Evolutionary conservation across 1,140 invertebrate genomes (phyloP).

Genomic region (Lamellibrachia luymesi): DNA sequence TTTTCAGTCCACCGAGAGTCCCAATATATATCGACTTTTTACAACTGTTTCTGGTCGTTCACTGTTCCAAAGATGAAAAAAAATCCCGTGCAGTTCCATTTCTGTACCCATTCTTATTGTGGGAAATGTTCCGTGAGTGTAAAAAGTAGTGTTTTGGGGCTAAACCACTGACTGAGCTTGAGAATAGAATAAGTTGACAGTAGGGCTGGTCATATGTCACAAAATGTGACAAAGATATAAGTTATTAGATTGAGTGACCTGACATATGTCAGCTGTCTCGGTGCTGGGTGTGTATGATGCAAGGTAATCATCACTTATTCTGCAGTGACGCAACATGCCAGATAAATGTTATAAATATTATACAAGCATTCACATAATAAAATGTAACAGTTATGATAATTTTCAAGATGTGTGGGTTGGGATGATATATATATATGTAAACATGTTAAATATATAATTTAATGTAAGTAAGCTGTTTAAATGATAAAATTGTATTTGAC

Average conservation of each 20-base stretch:
- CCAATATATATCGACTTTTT: background rate
- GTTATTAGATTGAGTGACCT: background rate
- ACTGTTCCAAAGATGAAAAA: no score
- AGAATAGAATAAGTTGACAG: background rate
- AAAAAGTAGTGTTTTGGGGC: no score
- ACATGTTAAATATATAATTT: no score
- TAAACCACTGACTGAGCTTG: no score
- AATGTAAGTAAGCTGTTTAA: no score
- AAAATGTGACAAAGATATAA: background rate
- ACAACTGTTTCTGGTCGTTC: background rate
- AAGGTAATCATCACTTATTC: background rate
- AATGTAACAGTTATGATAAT: background rate
- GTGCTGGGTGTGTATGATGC: background rate
- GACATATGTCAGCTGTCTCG: background rate
- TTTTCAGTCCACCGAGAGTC: background rate
- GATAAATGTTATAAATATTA: background rate
- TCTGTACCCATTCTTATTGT: no score
- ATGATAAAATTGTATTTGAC: no score
- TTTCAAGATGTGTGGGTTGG: no score
- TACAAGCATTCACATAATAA: background rate
- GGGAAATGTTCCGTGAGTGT: no score
- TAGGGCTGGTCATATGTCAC: background rate
- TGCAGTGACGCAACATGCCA: background rate
- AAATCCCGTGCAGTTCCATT: no score
- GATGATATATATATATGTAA: no score